Evolutionary conservation across 1,140 invertebrate species (phyloP).

Genomic region (Prorops nasuta): DNA sequence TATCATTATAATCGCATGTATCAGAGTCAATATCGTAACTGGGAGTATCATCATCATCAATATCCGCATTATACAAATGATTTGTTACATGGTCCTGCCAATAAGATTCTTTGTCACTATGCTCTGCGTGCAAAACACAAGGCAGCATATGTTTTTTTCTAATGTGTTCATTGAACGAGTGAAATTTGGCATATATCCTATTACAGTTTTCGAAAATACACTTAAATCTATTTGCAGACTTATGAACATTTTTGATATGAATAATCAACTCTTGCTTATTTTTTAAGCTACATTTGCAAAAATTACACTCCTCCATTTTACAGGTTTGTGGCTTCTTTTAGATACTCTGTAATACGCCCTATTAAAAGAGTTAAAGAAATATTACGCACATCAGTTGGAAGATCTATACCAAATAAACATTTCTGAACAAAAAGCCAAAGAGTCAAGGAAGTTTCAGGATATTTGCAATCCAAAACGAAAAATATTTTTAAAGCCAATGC

Average conservation of each 20-base stretch:
- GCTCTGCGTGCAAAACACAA: too few relatives aligned
- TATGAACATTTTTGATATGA: background rate
- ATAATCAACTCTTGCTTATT: background rate
- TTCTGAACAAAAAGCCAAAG: background rate
- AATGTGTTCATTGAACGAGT: background rate
- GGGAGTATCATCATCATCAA: too few relatives aligned
- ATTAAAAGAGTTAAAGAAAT: background rate
- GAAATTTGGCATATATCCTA: background rate
- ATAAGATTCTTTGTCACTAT: too few relatives aligned
- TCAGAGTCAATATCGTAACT: too few relatives aligned
- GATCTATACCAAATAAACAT: background rate
- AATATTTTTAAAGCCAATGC: background rate
- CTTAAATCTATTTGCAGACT: background rate
- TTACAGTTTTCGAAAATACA: background rate
- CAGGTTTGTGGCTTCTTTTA: too few relatives aligned
- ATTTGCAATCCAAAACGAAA: background rate
- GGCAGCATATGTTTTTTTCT: background rate
- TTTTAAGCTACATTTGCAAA: background rate
- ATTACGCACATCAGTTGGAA: background rate
- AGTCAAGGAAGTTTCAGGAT: background rate
- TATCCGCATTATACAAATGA: too few relatives aligned
- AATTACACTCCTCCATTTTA: background rate
- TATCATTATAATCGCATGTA: too few relatives aligned
- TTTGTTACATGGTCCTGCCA: too few relatives aligned
- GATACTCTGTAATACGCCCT: too few relatives aligned